Evolutionary conservation across 2,113 vertebrate species (phyloP).

Genomic region (Erythrocercus mccallii): DNA sequence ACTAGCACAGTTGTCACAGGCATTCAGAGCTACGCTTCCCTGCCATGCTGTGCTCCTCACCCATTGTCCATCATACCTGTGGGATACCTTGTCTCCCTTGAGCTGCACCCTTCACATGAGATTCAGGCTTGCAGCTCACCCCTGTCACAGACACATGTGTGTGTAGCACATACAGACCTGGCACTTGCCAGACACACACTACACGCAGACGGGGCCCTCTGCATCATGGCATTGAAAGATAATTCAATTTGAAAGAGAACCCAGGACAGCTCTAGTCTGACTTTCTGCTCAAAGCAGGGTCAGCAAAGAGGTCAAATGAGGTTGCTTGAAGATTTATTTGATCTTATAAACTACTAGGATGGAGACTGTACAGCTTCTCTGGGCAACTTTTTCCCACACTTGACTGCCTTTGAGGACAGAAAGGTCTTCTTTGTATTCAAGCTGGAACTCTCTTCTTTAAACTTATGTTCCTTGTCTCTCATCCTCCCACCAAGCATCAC

Average conservation of each 20-base stretch:
- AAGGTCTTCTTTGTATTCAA: background rate
- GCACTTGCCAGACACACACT: accelerated
- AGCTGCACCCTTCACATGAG: accelerated
- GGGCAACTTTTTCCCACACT: background rate
- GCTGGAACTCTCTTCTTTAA: background rate
- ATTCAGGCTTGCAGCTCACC: background rate
- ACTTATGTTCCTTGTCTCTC: background rate
- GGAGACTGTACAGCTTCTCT: background rate
- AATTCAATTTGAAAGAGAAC: background rate
- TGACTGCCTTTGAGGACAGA: background rate
- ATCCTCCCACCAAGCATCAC: background rate
- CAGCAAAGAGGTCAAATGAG: background rate
- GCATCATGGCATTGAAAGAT: accelerated
- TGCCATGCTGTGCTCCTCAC: background rate
- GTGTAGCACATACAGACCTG: background rate
- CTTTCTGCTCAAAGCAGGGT: background rate
- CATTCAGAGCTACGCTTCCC: accelerated
- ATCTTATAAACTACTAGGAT: background rate
- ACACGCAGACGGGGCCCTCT: background rate
- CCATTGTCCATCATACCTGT: accelerated
- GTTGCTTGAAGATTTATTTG: background rate
- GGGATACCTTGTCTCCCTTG: background rate
- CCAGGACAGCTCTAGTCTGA: background rate
- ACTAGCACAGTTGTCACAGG: background rate
- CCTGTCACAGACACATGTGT: accelerated